These are phyloP conservation scores for Apocheima hispidaria DNA, from an alignment of 2,888 invertebrate species.

Conservation along the genomic window DNA sequence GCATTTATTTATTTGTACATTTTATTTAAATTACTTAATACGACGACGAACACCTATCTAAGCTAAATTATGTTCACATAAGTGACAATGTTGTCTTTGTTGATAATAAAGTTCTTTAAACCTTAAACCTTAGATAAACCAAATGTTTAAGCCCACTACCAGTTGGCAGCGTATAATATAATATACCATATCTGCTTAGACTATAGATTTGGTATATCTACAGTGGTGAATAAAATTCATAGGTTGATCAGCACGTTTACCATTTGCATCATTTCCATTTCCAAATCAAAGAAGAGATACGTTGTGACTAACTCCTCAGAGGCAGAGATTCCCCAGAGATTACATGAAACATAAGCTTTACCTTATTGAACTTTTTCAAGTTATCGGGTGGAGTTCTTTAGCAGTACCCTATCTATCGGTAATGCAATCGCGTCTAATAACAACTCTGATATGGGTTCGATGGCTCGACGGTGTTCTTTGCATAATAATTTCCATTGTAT, in stretches of 20 bases:
- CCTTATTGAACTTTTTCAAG: slow-evolving; percentile 15
- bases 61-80: no score
- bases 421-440: slow-evolving; percentile 72
- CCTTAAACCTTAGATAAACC: no score
- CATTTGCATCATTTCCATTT: slow-evolving; percentile 7
- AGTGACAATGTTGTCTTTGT: no score
- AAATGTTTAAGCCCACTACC: no score
- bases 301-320: no score
- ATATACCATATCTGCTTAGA: neutral
- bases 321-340: slow-evolving; percentile 15
- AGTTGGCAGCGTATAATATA: no score
- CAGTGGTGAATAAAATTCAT: neutral
- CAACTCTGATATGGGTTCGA: slow-evolving; percentile 69
- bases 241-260: neutral
- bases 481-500: slow-evolving; percentile 68
- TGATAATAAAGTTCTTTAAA: no score
- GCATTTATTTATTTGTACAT: no score
- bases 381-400: slow-evolving; percentile 29
- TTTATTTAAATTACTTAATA: no score
- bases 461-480: slow-evolving; percentile 62
- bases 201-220: neutral
- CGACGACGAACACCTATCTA: no score
- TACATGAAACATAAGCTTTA: slow-evolving; percentile 18
- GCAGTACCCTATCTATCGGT: slow-evolving; percentile 54
- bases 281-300: slow-evolving; percentile 12